A percentile compares a stretch with the other conserved stretches of the same genome.
Conservation (phyloP, 2,888 invertebrate species). For the Crocallis elinguaria region DNA sequence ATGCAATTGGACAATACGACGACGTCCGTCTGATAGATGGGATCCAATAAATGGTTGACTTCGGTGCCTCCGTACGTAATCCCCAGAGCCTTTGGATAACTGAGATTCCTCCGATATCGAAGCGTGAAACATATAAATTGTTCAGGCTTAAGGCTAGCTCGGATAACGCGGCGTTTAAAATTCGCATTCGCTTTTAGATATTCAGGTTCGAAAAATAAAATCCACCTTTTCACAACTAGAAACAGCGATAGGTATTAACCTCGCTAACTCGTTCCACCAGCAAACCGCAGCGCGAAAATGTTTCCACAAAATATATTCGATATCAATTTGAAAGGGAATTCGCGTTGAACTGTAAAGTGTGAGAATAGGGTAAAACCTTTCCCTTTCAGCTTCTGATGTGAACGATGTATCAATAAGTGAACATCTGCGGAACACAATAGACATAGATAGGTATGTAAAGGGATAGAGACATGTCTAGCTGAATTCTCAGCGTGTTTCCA, state of each 20-base stretch:
- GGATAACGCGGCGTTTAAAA: slow-evolving; percentile 6
- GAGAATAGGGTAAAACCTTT: slow-evolving; percentile 8
- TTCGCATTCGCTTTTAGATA: slow-evolving; percentile 1
- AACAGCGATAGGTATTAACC: neutral
- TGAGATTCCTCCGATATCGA: slow-evolving; percentile 25
- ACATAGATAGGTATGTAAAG: slow-evolving; percentile 1
- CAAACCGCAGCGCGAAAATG: neutral
- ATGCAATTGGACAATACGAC: slow-evolving; percentile 72
- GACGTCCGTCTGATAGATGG: slow-evolving; percentile 67
- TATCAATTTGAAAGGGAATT: slow-evolving; percentile 9
- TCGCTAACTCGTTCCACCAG: neutral
- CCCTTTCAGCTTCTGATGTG: slow-evolving; percentile 10
- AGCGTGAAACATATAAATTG: slow-evolving; percentile 13
- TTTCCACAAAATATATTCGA: slow-evolving; percentile 3
- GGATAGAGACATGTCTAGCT: slow-evolving; percentile 14
- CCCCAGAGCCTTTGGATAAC: slow-evolving; percentile 44
- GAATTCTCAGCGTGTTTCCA: slow-evolving; percentile 17
- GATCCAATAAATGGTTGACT: slow-evolving; percentile 69
- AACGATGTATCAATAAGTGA: slow-evolving; percentile 16
- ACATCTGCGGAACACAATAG: slow-evolving; percentile 13
- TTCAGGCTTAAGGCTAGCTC: slow-evolving; percentile 1
- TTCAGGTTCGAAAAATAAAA: neutral
- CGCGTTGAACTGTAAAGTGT: slow-evolving; percentile 8
- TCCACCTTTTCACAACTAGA: neutral
- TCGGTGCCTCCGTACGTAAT: slow-evolving; percentile 42